Evolutionary conservation across 2,888 invertebrate genomes (phyloP).

Genomic region (Perizoma flavofasciatum): DNA sequence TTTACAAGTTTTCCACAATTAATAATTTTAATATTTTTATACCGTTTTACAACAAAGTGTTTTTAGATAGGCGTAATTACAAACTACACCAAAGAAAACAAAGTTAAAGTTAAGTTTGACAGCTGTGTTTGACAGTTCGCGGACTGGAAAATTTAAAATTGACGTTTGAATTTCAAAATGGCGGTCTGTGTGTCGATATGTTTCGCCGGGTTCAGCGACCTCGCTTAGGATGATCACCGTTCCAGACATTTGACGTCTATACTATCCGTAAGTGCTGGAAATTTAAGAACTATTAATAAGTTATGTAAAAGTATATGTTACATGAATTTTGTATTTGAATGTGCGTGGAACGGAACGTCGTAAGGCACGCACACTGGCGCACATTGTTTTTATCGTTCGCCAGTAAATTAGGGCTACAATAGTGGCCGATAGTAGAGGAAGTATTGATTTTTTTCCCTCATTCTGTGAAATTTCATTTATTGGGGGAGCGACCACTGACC

Average conservation of each 20-base stretch:
- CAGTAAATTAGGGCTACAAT: constrained; percentile 78
- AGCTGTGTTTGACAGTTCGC: constrained; percentile 63
- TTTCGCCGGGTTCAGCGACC: constrained; percentile 70
- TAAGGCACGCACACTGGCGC: constrained; percentile 52
- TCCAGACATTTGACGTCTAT: constrained; percentile 79
- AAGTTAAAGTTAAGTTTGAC: constrained; percentile 38
- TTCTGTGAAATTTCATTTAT: constrained; percentile 84
- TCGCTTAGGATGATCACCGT: constrained; percentile 76
- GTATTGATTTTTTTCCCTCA: constrained; percentile 84
- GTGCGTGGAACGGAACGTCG: constrained; percentile 29
- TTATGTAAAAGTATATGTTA: constrained; percentile 60
- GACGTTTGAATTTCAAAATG: constrained; percentile 68
- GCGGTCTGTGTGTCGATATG: constrained; percentile 74
- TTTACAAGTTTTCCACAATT: constrained; percentile 83
- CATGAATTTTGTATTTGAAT: constrained; percentile 67
- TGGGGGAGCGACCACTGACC: constrained; percentile 71
- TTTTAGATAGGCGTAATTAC: constrained; percentile 79
- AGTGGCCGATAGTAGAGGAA: constrained; percentile 68
- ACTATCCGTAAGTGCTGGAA: constrained; percentile 72
- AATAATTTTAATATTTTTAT: constrained; percentile 84
- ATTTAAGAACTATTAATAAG: constrained; percentile 5
- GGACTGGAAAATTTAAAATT: constrained; percentile 51
- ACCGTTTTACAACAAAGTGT: constrained; percentile 81
- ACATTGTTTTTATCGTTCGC: constrained; percentile 77
- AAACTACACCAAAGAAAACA: constrained; percentile 45